Conservation (phyloP, 2,888 invertebrate species). For the Drosophila cognata region DNA sequence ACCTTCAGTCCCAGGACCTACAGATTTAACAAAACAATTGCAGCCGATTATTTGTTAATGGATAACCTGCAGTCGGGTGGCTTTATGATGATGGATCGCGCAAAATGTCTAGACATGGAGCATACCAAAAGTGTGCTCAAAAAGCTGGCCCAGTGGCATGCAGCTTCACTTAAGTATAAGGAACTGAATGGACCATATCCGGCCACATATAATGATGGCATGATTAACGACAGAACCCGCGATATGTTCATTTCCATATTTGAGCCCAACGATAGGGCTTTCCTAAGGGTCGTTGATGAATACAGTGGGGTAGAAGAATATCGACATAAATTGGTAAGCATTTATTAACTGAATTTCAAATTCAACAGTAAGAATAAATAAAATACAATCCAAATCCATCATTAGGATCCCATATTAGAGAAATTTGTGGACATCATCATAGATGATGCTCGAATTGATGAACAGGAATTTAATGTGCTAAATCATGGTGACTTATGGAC, state of each 20-base stretch:
- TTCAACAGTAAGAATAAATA: neutral
- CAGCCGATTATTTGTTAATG: conserved; percentile 60
- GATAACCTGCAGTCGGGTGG: conserved; percentile 68
- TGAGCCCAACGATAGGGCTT: conserved; percentile 8
- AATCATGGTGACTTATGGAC: conserved; percentile 81
- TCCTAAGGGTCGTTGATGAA: conserved; percentile 34
- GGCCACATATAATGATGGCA: conserved; percentile 26
- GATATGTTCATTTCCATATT: conserved; percentile 23
- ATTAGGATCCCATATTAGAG: conserved; percentile 6
- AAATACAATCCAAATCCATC: neutral
- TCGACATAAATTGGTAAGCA: conserved; percentile 64
- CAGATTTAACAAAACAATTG: conserved; percentile 30
- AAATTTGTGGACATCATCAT: conserved; percentile 2
- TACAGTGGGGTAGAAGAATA: conserved; percentile 56
- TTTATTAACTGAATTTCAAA: neutral
- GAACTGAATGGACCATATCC: conserved; percentile 63
- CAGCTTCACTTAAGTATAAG: conserved; percentile 72
- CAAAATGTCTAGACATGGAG: conserved; percentile 70
- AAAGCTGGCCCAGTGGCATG: conserved; percentile 82
- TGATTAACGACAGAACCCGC: conserved; percentile 35
- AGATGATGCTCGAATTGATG: conserved; percentile 35
- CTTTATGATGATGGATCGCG: conserved; percentile 70
- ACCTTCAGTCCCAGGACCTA: conserved; percentile 51
- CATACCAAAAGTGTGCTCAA: conserved; percentile 70
- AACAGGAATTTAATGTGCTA: conserved; percentile 76